Evolutionary conservation across 2,888 invertebrate species (phyloP), one percentile per base, ranked within the genome.

Genomic region (Chrysolina haemoptera): DNA sequence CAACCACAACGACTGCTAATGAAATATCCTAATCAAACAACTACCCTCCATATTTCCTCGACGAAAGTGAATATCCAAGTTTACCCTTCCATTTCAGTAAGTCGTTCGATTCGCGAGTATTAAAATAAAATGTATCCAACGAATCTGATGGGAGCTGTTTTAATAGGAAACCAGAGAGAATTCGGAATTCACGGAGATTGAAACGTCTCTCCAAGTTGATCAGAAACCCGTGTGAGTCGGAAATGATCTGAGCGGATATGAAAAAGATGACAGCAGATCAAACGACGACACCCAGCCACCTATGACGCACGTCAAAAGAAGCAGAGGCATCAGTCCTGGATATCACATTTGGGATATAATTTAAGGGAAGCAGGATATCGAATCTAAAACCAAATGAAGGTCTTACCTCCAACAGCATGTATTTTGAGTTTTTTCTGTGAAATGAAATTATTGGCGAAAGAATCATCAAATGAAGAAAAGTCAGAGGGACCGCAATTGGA

Each of bases 201-300:
- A 53, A 53, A 20, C 12, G 53, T 53, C 53, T 53, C 53, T 53
- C 20, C 12, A 4, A 11, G 11, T 10, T 4, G 53, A 53, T 53
- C 53, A 53, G 18, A 10, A 18, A 2, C 11, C 18, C 50, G 20
- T 18, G 53, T 20, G 53, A 53, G 16, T 9, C 53, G 53, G 53
- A 53, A 20, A 11, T 53, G 20, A 53, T 53, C 20, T 4, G 12
- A 53, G 35, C 11, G 16, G 16, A 20, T n/a, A 20, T 20, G 4
- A 53, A 53, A 53, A 53, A 53, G 53, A 53, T 53, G 53, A 20
- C 53, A 12, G 20, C 53, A 18, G 20, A 53, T 53, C 53, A 53
- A 53, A 20, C 35, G 20, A 20, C 11, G 11, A 18, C n/a, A 53
- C 16, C 53, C 11, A 11, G 53, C 16, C 53, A 18, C 53, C 18